Evolutionary conservation across 2,888 invertebrate species (phyloP).

Genomic region (Diadegma fenestrale): DNA sequence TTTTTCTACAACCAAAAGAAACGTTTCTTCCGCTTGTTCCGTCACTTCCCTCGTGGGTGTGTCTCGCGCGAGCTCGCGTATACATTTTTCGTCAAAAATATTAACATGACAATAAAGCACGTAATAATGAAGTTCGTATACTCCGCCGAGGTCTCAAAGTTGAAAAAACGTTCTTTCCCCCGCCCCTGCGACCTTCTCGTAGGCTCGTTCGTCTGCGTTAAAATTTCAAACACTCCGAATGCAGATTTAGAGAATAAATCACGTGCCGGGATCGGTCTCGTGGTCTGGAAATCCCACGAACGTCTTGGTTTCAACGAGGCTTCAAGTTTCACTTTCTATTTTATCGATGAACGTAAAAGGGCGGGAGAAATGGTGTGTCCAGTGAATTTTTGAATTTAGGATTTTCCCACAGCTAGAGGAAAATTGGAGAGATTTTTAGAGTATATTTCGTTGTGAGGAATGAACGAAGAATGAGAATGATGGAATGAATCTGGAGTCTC

Average conservation of each 20-base stretch:
- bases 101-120: slow-evolving; percentile 25
- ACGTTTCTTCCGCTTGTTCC: slow-evolving; percentile 14
- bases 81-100: not conserved
- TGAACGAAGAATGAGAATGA: slow-evolving; percentile 46
- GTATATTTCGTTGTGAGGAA: not conserved
- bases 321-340: not conserved
- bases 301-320: not conserved
- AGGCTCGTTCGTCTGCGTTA: not conserved
- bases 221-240: not conserved
- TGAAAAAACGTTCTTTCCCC: not conserved
- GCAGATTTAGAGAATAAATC: not conserved
- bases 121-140: slow-evolving; percentile 3
- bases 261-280: not conserved
- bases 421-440: not conserved
- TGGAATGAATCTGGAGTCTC: not conserved
- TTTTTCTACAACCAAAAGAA: slow-evolving; percentile 60
- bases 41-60: slow-evolving; percentile 46
- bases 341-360: not conserved
- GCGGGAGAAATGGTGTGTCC: not conserved
- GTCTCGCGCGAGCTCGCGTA: slow-evolving; percentile 27
- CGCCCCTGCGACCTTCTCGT: too few relatives aligned
- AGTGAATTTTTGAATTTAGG: not conserved
- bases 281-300: not conserved
- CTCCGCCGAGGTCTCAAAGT: not conserved
- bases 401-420: not conserved